A percentile compares a stretch with the other conserved stretches of the same genome.
phyloP scores from a whole-genome alignment of 1,140 invertebrate species.

The Arctopsyche grandis region DNA sequence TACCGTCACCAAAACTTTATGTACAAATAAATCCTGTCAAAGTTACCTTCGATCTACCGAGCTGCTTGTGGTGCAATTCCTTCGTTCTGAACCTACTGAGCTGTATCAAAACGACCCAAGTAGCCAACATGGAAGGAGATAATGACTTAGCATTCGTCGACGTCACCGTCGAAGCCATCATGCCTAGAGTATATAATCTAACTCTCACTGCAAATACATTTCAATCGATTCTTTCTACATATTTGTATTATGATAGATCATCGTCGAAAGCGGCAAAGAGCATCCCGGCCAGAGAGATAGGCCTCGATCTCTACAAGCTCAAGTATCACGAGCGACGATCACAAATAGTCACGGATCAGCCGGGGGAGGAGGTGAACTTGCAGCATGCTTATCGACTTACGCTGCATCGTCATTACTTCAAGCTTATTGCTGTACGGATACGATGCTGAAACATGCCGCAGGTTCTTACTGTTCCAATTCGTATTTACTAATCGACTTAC shows the following conservation, averaged over 20 bases:
- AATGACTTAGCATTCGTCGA: constrained; percentile 80
- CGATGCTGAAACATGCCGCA: constrained; percentile 49
- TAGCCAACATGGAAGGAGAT: constrained; percentile 55
- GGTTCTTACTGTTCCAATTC: constrained; percentile 39
- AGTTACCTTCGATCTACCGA: constrained; percentile 84
- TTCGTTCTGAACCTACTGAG: constrained; percentile 88
- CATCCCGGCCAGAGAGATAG: constrained; percentile 81
- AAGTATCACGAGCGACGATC: constrained; percentile 81
- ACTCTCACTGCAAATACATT: too few species aligned
- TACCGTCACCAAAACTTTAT: constrained; percentile 93
- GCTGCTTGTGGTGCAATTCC: constrained; percentile 92
- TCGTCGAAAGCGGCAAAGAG: constrained; percentile 76
- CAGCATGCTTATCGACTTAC: constrained; percentile 43
- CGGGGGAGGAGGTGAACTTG: constrained; percentile 44
- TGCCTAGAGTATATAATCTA: constrained; percentile 78
- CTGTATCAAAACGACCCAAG: constrained; percentile 62
- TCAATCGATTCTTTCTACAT: too few species aligned
- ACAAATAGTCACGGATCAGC: constrained; percentile 70
- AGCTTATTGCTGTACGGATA: constrained; percentile 48
- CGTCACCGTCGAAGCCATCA: constrained; percentile 88
- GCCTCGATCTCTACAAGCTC: constrained; percentile 82
- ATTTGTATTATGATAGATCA: constrained; percentile 64
- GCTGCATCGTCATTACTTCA: constrained; percentile 45
- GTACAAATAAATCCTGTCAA: constrained; percentile 89
- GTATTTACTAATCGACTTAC: neutral